Evolutionary conservation across 2,797 vertebrate genomes (phyloP).

Genomic region (Channa striata): DNA sequence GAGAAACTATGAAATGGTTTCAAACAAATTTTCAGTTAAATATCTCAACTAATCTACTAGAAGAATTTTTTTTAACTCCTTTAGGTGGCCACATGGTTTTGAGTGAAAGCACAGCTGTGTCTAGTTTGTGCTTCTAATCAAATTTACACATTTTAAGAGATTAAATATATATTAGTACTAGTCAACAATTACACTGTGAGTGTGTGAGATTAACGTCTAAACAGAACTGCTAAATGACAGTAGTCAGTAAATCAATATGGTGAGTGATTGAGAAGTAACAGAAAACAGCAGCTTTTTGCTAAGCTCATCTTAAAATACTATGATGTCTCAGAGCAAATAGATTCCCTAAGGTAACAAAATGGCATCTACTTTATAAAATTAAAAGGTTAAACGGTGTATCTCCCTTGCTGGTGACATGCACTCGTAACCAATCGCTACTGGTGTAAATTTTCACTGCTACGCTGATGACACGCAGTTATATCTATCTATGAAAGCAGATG

Average conservation of each 20-base stretch:
- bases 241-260: constrained; percentile 29
- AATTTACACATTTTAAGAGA: no score
- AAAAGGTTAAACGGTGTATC: no score
- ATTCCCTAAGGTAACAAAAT: neutral
- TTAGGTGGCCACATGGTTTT: no score
- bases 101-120: no score
- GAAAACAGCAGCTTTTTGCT: neutral
- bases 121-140: no score
- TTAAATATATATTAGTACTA: neutral
- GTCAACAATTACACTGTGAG: neutral
- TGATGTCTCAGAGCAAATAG: neutral
- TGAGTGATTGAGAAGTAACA: constrained; percentile 1
- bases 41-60: no score
- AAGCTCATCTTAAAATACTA: neutral
- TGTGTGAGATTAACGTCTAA: constrained; percentile 1
- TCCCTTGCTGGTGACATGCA: neutral
- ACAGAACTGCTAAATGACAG: constrained; percentile 27
- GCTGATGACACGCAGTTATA: no score
- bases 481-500: no score
- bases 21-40: no score
- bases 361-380: no score
- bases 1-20: neutral
- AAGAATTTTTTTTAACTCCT: no score
- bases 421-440: neutral
- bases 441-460: no score